Conservation (phyloP, 1,140 invertebrate species). For the Leptinotarsa texana region DNA sequence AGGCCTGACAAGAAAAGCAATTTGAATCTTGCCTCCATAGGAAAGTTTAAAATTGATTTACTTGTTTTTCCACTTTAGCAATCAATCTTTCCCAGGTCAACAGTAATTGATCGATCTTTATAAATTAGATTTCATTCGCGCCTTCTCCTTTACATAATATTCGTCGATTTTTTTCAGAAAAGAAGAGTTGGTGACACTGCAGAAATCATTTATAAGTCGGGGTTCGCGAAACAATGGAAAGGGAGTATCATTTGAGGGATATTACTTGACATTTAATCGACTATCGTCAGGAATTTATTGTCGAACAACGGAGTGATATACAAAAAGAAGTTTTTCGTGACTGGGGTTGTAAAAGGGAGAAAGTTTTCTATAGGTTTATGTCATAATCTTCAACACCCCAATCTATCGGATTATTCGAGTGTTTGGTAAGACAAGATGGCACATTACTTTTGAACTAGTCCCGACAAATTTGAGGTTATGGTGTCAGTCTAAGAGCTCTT, state of each 20-base stretch:
- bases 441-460: no score
- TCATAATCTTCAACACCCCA: no score
- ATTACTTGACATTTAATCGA: no score
- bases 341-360: no score
- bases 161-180: background rate
- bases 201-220: background rate
- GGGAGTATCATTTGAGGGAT: background rate
- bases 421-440: no score
- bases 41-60: constrained; percentile 25
- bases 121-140: constrained; percentile 26
- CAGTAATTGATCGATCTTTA: constrained; percentile 23
- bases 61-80: constrained; percentile 24
- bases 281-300: no score
- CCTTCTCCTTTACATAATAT: background rate
- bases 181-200: background rate
- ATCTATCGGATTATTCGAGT: no score
- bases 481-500: no score
- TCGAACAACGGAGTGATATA: no score
- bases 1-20: constrained; percentile 7
- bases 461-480: no score
- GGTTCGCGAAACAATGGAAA: background rate
- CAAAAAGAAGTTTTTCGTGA: no score
- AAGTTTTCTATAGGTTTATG: no score
- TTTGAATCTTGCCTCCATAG: background rate
- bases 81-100: constrained; percentile 19